Conservation (phyloP, 2,797 vertebrate species). For the Halcyon smyrnensis region DNA sequence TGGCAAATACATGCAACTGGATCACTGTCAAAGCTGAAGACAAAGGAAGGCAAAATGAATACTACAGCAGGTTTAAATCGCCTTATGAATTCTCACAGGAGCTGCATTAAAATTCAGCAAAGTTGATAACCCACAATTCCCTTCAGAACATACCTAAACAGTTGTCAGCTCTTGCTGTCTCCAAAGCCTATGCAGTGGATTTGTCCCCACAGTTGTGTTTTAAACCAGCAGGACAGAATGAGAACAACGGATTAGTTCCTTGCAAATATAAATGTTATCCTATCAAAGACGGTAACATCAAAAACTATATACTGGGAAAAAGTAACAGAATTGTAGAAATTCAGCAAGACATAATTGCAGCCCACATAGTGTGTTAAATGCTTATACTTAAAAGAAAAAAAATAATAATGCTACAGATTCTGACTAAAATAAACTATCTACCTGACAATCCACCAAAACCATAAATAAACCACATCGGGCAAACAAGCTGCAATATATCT, state of each 20-base stretch:
- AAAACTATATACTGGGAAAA: not conserved
- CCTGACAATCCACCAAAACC: not conserved
- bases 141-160: conserved; percentile 62
- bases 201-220: conserved; percentile 60
- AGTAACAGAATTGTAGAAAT: not conserved
- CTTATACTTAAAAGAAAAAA: not conserved
- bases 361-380: not conserved
- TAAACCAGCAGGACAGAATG: conserved; percentile 64
- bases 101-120: conserved; percentile 53
- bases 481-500: not conserved
- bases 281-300: conserved; percentile 29
- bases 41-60: conserved; percentile 52
- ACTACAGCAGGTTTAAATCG: conserved; percentile 11
- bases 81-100: conserved; percentile 37
- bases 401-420: not conserved
- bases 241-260: conserved; percentile 66
- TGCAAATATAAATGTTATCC: conserved; percentile 44
- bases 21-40: conserved; percentile 33
- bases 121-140: conserved; percentile 52
- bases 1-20: conserved; percentile 32
- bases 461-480: not conserved
- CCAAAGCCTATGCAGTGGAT: conserved; percentile 62
- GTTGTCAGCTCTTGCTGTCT: conserved; percentile 63
- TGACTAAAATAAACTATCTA: not conserved
- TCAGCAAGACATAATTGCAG: conserved; percentile 9